phyloP scores from a whole-genome alignment of 2,113 vertebrate genomes.

The Aramus guarauna region DNA sequence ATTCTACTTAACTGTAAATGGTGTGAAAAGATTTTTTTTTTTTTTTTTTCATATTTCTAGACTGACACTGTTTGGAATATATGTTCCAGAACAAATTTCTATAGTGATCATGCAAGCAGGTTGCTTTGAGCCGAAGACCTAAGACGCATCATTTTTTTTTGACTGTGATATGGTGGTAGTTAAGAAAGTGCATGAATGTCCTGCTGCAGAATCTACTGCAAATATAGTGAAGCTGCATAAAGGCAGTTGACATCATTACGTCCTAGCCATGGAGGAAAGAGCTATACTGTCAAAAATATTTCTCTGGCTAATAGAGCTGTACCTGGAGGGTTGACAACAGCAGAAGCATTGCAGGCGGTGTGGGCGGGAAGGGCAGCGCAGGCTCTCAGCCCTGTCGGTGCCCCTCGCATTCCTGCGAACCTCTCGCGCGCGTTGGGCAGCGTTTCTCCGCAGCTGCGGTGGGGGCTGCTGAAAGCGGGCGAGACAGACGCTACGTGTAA shows the following conservation, averaged over 20 bases:
- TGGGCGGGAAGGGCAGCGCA: accelerated
- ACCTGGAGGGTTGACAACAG: background rate
- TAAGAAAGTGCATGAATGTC: background rate
- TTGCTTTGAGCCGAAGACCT: background rate
- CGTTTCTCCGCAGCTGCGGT: background rate
- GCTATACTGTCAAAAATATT: background rate
- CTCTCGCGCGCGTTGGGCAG: accelerated
- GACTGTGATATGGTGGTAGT: background rate
- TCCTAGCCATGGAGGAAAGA: background rate
- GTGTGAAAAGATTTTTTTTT: background rate
- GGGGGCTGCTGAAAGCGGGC: background rate
- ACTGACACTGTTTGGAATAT: background rate
- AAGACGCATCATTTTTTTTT: background rate
- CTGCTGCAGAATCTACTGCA: too few species aligned
- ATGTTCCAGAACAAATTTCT: background rate
- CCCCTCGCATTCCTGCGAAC: background rate
- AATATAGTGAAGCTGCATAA: background rate
- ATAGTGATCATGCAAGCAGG: background rate
- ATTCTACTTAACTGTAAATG: background rate
- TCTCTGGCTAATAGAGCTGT: background rate
- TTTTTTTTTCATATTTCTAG: background rate
- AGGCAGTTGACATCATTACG: background rate
- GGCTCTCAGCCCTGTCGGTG: accelerated
- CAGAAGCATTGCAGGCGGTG: background rate
- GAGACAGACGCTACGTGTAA: background rate